Percentiles rank a stretch among this genome's conserved stretches.
Conservation (phyloP, 1,140 invertebrate species). For the Cherax quadricarinatus region DNA sequence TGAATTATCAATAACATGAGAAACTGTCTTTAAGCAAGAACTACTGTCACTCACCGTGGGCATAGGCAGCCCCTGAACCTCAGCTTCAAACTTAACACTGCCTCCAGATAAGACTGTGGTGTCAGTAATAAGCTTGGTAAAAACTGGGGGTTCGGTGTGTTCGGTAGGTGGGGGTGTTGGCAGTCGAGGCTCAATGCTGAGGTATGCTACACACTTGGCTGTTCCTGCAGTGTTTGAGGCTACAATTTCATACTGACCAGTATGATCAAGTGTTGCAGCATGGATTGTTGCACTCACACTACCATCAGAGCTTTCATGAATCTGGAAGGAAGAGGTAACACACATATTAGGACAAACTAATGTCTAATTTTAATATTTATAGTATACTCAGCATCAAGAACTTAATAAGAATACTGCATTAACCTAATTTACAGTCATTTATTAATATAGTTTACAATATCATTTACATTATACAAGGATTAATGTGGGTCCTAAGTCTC, state of each 20-base stretch:
- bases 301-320: constrained; percentile 76
- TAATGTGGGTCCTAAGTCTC: no score
- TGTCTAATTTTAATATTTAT: neutral
- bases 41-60: constrained; percentile 81
- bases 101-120: constrained; percentile 79
- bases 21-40: constrained; percentile 1
- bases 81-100: constrained; percentile 84
- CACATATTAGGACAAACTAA: neutral
- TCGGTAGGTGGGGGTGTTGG: constrained; percentile 78
- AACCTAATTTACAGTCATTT: neutral
- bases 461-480: no score
- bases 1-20: constrained; percentile 41
- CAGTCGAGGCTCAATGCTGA: constrained; percentile 78
- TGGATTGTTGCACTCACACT: constrained; percentile 81
- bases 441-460: no score
- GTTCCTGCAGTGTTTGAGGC: constrained; percentile 86
- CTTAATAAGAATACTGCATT: neutral
- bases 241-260: constrained; percentile 87
- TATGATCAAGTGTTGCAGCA: constrained; percentile 81
- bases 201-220: constrained; percentile 87
- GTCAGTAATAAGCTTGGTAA: constrained; percentile 83
- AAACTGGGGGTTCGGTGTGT: constrained; percentile 81
- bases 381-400: neutral
- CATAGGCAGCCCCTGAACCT: constrained; percentile 83
- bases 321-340: constrained; percentile 35